A percentile compares a stretch with the other conserved stretches of the same genome.
Evolutionary conservation across 2,797 vertebrate genomes (phyloP).

Genomic region (Aselliscus stoliczkanus): DNA sequence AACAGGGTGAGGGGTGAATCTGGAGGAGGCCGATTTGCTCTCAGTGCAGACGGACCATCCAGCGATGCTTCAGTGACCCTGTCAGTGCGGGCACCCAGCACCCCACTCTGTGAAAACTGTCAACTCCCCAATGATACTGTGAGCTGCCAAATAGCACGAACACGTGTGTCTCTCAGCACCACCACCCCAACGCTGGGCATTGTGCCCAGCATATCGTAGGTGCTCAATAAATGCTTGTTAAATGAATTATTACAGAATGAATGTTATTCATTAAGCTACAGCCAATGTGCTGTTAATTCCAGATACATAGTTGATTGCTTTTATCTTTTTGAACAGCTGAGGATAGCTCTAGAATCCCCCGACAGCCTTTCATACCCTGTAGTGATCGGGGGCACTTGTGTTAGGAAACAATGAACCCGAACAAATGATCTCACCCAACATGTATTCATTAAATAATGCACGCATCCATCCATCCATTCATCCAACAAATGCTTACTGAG

Average conservation of each 20-base stretch:
- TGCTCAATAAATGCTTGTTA: not conserved
- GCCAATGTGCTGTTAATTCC: not conserved
- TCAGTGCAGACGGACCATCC: not conserved
- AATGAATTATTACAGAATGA: not conserved
- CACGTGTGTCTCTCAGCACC: not conserved
- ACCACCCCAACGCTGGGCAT: accelerated
- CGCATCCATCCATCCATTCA: too few relatives aligned
- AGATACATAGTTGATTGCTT: not conserved
- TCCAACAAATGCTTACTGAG: not conserved
- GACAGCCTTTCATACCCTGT: not conserved
- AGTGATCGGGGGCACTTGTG: not conserved
- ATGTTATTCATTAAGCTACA: not conserved
- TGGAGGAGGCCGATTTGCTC: not conserved
- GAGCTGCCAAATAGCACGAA: not conserved
- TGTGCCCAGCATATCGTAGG: not conserved
- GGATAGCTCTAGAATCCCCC: not conserved
- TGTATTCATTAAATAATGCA: not conserved
- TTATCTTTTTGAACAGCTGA: not conserved
- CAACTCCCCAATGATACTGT: accelerated
- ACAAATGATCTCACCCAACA: accelerated
- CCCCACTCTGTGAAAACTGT: accelerated
- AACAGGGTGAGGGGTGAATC: not conserved
- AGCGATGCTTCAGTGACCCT: not conserved
- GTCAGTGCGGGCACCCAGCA: accelerated
- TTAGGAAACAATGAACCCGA: not conserved